phyloP scores from a whole-genome alignment of 2,888 invertebrate species.

The Tetragonula carbonaria region DNA sequence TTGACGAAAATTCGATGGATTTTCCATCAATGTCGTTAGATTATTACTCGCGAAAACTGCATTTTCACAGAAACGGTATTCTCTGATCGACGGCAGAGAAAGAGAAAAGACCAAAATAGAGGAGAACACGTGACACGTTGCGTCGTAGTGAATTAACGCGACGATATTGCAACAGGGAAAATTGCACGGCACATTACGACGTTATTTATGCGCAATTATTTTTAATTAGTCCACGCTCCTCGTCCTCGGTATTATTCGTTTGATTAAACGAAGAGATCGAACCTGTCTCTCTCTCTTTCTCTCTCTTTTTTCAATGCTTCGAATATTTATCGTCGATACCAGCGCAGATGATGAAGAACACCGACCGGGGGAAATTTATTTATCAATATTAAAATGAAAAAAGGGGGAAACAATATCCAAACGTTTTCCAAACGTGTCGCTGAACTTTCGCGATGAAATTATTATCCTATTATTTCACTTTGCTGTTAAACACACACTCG shows the following conservation, averaged over 20 bases:
- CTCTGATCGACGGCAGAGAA: neutral
- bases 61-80: neutral
- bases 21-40: neutral
- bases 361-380: too few species aligned
- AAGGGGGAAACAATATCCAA: too few species aligned
- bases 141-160: conserved; percentile 4
- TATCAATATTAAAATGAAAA: too few species aligned
- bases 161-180: conserved; percentile 19
- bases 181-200: neutral
- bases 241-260: neutral
- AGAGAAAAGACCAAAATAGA: neutral
- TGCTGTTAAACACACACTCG: neutral
- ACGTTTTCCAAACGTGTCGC: too few species aligned
- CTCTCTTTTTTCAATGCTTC: too few species aligned
- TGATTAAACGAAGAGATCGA: neutral
- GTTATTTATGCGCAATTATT: conserved; percentile 43
- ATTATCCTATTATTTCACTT: neutral
- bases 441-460: neutral
- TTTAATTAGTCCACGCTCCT: conserved; percentile 31
- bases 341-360: too few species aligned
- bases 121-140: neutral
- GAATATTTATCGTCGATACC: conserved; percentile 12
- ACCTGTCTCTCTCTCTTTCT: neutral
- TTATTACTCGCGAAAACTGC: neutral
- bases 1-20: too few species aligned